These are phyloP conservation scores for Apodemus sylvaticus DNA, from an alignment of 2,113 vertebrate species.

Conservation along the genomic window DNA sequence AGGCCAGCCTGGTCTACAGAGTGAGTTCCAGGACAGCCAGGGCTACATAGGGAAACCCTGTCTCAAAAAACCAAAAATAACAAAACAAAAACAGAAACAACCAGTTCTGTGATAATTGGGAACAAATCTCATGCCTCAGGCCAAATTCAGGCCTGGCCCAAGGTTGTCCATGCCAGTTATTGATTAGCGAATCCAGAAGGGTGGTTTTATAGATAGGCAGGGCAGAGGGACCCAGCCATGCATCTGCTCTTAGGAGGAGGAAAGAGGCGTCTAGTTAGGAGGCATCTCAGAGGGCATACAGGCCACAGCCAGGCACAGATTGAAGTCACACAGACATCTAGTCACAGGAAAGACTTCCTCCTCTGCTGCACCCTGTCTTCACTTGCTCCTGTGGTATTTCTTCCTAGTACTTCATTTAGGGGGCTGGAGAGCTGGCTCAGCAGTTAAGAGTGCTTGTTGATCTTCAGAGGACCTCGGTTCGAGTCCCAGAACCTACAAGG, in stretches of 20 bases:
- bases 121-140: background rate
- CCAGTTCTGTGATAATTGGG: background rate
- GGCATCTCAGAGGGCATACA: background rate
- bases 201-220: background rate
- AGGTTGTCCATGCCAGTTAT: background rate
- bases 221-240: background rate
- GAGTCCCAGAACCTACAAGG: background rate
- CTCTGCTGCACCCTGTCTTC: background rate
- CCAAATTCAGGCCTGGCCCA: background rate
- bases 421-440: background rate
- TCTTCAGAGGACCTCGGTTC: background rate
- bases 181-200: background rate
- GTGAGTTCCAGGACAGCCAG: too few species aligned
- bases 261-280: background rate
- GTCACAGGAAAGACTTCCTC: background rate
- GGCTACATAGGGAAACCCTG: too few species aligned
- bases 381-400: background rate
- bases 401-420: background rate
- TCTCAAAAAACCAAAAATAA: too few species aligned
- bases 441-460: background rate
- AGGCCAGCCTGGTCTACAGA: too few species aligned
- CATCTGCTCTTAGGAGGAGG: background rate
- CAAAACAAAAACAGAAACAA: too few species aligned
- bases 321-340: background rate
- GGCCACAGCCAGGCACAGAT: background rate